Percentiles rank a stretch among this genome's conserved stretches.
phyloP scores from a whole-genome alignment of 2,888 invertebrate species.

The Cephus spinipes region DNA sequence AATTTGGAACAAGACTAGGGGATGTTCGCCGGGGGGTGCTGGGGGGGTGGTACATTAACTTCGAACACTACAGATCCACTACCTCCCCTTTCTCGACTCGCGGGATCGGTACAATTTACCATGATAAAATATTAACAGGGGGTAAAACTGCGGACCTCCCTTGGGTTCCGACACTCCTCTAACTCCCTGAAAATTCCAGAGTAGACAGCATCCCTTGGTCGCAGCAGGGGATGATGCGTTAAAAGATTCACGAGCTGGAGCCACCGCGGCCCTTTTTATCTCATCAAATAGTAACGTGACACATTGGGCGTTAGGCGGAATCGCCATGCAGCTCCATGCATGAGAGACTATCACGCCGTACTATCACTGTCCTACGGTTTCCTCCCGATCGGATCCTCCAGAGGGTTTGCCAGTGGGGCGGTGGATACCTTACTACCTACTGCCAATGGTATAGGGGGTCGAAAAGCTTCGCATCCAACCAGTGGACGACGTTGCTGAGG shows the following conservation, averaged over 20 bases:
- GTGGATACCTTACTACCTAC: background rate
- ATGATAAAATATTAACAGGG: constrained; percentile 58
- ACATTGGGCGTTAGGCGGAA: constrained; percentile 20
- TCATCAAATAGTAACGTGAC: constrained; percentile 59
- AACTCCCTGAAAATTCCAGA: constrained; percentile 46
- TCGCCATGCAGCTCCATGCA: constrained; percentile 1
- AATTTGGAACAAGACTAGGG: background rate
- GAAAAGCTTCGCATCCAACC: too few species aligned
- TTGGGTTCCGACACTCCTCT: constrained; percentile 58
- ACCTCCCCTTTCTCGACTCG: background rate
- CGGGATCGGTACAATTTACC: constrained; percentile 54
- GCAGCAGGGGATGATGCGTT: constrained; percentile 26
- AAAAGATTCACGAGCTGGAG: constrained; percentile 55
- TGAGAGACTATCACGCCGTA: background rate
- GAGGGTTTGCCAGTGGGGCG: background rate
- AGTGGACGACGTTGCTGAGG: background rate
- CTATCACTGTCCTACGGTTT: background rate
- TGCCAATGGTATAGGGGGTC: background rate
- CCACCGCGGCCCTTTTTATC: constrained; percentile 59
- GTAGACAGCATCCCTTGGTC: background rate
- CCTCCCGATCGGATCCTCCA: background rate
- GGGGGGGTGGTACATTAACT: background rate
- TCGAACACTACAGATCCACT: background rate
- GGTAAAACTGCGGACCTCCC: constrained; percentile 55
- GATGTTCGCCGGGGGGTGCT: background rate